Evolutionary conservation across 1,140 invertebrate species (phyloP), one percentile per base, ranked within the genome.

Genomic region (Heliconius hewitsoni): DNA sequence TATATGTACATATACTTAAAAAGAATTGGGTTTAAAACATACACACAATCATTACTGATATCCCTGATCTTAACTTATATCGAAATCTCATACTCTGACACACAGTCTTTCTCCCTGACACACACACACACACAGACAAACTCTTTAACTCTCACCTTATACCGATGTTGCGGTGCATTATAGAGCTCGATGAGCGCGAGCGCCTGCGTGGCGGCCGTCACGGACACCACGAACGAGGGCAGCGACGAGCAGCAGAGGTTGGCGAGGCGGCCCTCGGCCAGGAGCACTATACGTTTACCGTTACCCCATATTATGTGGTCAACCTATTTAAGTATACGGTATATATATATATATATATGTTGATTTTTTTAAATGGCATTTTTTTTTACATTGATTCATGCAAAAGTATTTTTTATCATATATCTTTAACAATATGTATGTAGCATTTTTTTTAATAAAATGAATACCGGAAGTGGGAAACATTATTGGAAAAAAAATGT

Each of bases 241-340:
- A 99, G 97, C 92, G 98, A 99, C 50, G 98, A 99, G 94, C 98
- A 99, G 85, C 98, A 99, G 77, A 99, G 95, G 95, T 99, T 99
- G 27, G 99, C 98, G 27, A 99, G 95, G 50, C 99, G 96, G 71
- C 99, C 99, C 95, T 99, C 98, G 11, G 99, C 98, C 80, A 99
- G 95, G 52, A 99, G 95, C 72, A 99, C 98, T 80, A 98, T 98
- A 84, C 96, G 96, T 95, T 98, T 99, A 77, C 98, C 98, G 94
- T 98, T 98, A 39, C 98, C 97, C 98, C 98, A 99, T 84, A 99
- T 98, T 81, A 99, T 98, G 94, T 99, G 98, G 93, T 99, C 98
- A 60, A 99, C 98, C 94, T 95, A 84, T 1, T 8, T 4, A 11
- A 16, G 42, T 16, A 66, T 5, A 27, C 9, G n/a, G n/a, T 30